phyloP scores from a whole-genome alignment of 92 coral and sea anemone genomes.

The Bergia sp. region DNA sequence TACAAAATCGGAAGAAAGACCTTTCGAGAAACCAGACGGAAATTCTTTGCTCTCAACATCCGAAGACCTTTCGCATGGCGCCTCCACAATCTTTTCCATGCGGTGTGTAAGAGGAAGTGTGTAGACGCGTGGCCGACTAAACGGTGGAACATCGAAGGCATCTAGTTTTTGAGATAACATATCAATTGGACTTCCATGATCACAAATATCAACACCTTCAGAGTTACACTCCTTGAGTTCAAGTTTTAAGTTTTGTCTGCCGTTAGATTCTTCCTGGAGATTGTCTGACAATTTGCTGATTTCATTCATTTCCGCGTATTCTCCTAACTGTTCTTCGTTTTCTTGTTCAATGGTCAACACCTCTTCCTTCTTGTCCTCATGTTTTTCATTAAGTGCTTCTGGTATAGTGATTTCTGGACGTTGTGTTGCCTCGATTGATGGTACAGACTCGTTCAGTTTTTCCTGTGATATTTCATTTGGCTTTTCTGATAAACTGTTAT shows the following conservation, averaged over 20 bases:
- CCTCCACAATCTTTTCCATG: slow-evolving; percentile 43
- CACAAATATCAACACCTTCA: slow-evolving; percentile 18
- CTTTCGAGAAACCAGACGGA: background rate
- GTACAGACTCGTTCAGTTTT: background rate
- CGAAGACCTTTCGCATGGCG: slow-evolving; percentile 26
- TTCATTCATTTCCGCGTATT: background rate
- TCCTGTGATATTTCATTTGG: background rate
- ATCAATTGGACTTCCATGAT: slow-evolving; percentile 40
- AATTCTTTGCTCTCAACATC: slow-evolving; percentile 27
- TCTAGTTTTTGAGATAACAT: slow-evolving; percentile 29
- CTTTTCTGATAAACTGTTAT: background rate
- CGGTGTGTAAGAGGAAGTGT: slow-evolving; percentile 32
- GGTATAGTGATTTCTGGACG: slow-evolving; percentile 8
- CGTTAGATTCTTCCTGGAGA: background rate
- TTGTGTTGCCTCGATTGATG: background rate
- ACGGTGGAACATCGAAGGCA: slow-evolving; percentile 32
- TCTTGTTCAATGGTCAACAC: background rate
- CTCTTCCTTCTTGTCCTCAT: background rate
- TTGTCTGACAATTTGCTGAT: background rate
- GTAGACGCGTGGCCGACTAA: slow-evolving; percentile 37
- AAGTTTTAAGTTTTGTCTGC: slow-evolving; percentile 4
- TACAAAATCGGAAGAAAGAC: background rate
- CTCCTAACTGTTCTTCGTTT: background rate
- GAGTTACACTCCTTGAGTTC: background rate
- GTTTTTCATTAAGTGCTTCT: background rate